Evolutionary conservation across 2,113 vertebrate genomes (phyloP).

Genomic region (Plectropomus leopardus): DNA sequence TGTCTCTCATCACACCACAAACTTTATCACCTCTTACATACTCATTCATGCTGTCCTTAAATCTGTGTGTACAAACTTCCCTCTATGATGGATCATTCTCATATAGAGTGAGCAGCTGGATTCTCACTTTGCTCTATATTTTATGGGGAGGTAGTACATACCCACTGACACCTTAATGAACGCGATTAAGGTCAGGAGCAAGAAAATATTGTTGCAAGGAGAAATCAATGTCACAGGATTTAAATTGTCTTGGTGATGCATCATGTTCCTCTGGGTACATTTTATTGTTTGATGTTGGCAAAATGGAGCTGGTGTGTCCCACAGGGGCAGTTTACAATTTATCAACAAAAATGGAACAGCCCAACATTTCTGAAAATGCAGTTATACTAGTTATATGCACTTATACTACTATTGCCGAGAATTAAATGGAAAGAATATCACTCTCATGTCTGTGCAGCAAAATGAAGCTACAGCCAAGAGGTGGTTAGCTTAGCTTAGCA

Average conservation of each 20-base stretch:
- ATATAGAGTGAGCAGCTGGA: not conserved
- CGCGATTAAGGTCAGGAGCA: slow-evolving; percentile 8
- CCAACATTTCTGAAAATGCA: not conserved
- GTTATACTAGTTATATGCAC: not conserved
- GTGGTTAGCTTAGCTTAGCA: slow-evolving; percentile 9
- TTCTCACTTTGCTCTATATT: slow-evolving; percentile 3
- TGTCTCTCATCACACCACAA: slow-evolving; percentile 59
- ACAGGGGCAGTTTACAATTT: not conserved
- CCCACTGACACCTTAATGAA: slow-evolving; percentile 22
- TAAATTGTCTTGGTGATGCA: not conserved
- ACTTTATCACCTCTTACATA: slow-evolving; percentile 33
- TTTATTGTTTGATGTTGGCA: not conserved
- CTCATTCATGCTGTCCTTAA: slow-evolving; percentile 50
- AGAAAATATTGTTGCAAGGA: not conserved
- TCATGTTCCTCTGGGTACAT: not conserved
- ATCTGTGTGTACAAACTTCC: slow-evolving; percentile 9
- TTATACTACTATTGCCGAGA: not conserved
- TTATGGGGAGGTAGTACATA: slow-evolving; percentile 15
- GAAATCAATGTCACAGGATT: slow-evolving; percentile 3
- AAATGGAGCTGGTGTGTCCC: not conserved
- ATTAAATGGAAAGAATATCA: not conserved
- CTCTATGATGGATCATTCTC: slow-evolving; percentile 5
- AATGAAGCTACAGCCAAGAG: not conserved
- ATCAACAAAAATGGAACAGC: not conserved
- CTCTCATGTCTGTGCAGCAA: not conserved